Evolutionary conservation across 2,113 vertebrate species (phyloP).

Genomic region (Apteryx owenii): DNA sequence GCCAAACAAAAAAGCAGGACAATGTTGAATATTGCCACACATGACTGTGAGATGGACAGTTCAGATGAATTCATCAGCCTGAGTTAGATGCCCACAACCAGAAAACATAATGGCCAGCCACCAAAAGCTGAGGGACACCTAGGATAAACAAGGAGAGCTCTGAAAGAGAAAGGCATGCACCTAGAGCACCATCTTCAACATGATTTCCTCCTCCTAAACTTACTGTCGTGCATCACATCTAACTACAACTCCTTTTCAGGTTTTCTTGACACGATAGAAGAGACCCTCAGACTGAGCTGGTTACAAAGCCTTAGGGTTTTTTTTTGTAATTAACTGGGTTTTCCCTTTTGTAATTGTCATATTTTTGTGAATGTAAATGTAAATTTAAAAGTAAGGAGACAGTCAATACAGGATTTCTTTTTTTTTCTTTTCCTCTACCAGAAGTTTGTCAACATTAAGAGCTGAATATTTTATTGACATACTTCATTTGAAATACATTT

Average conservation of each 20-base stretch:
- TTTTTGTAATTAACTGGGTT: neutral
- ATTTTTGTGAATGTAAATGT: neutral
- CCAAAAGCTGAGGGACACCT: neutral
- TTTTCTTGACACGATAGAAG: neutral
- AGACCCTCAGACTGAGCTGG: neutral
- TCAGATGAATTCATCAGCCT: neutral
- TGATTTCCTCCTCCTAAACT: neutral
- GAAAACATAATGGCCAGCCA: neutral
- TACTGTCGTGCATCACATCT: neutral
- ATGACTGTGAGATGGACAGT: neutral
- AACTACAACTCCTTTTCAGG: neutral
- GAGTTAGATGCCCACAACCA: neutral
- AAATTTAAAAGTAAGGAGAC: neutral
- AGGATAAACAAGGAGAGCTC: neutral
- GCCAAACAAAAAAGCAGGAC: neutral
- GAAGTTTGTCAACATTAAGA: neutral
- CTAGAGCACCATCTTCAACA: neutral
- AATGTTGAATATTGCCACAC: neutral
- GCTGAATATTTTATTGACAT: neutral
- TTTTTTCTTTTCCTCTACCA: neutral
- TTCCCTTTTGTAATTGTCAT: neutral
- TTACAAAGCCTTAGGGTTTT: neutral
- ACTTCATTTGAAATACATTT: neutral
- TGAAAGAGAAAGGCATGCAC: neutral
- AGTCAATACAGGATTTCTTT: neutral